Base-by-base conservation (phyloP, 2,797 vertebrate genomes). In the Capromys pilorides region DNA sequence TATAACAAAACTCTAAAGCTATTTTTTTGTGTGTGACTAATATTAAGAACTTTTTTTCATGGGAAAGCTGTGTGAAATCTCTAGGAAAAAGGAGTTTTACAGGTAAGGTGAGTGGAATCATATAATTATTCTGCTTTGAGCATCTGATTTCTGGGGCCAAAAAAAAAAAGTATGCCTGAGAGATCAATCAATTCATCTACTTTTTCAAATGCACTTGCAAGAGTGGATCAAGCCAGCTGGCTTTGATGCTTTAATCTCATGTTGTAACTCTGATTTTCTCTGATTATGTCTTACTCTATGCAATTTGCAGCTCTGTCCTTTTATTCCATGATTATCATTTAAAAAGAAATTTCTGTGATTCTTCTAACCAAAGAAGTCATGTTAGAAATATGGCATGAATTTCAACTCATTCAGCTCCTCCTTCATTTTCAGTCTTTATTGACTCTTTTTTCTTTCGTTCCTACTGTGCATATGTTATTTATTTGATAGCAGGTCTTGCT, bases 11-110 rank as follows among this genome's bases (percentile, higher is more conserved):
- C 24, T 41, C 24, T 22, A 22, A 41, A 73, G 5, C 71, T 73
- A 41, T 13, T 13, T 73, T 26, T 3, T 26, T 26, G 22, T 73
- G 22, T 73, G 13, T 4, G 8, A 45, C 45, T 45, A 73, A 41
- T 73, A 41, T 22, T 22, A 22, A 73, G 69, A 21, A 73, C 41
- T 41, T 45, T 39, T 41, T 41, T 75, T 14, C 71, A 41, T 41
- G 71, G 5, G 24, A 28, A 26, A 45, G 26, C 6, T 6, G 24
- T 26, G 12, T 75, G 24, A 41, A 28, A 67, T 31, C 36, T 71
- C 5, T 0, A 1, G 11, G 66, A n/a, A n/a, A 59, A 21, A n/a
- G 28, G 66, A 21, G 5, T 18, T 4, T 49, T 5, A 3, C 51
- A 81, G 24, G 1, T 8, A 31, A 51, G 16, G 66, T 54, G 7